Evolutionary conservation across 2,113 vertebrate species (phyloP).

Genomic region (Odocoileus hemionus): DNA sequence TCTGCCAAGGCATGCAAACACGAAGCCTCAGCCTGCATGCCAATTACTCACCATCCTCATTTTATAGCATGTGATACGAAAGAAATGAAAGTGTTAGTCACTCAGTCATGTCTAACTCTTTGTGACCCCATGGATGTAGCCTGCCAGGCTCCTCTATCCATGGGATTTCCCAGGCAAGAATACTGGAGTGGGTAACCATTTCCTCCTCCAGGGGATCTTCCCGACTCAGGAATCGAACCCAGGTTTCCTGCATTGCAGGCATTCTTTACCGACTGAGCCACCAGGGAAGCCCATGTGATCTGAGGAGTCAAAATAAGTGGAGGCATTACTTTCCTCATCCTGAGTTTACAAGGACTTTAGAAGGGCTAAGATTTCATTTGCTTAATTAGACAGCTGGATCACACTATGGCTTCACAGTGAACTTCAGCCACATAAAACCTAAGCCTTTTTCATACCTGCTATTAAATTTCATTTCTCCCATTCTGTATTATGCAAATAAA

Average conservation of each 20-base stretch:
- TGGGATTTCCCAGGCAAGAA: background rate
- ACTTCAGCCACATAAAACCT: background rate
- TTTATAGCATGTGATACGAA: background rate
- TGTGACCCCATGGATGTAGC: background rate
- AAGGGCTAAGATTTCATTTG: background rate
- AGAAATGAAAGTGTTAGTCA: background rate
- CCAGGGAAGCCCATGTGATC: background rate
- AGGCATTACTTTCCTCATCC: background rate
- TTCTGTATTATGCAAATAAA: background rate
- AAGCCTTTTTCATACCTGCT: background rate
- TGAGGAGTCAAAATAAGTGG: background rate
- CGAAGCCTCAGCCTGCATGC: background rate
- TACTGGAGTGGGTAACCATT: background rate
- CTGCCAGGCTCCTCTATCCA: background rate
- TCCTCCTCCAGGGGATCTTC: background rate
- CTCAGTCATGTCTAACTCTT: background rate
- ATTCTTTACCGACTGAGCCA: background rate
- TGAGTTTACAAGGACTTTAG: background rate
- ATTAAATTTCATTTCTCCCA: background rate
- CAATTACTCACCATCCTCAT: background rate
- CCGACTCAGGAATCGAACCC: background rate
- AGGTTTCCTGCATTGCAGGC: background rate
- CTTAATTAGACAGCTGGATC: background rate
- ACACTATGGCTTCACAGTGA: background rate
- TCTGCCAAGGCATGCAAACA: background rate